These are phyloP conservation scores for Noctua janthina DNA, from an alignment of 2,888 invertebrate species.

Conservation along the genomic window DNA sequence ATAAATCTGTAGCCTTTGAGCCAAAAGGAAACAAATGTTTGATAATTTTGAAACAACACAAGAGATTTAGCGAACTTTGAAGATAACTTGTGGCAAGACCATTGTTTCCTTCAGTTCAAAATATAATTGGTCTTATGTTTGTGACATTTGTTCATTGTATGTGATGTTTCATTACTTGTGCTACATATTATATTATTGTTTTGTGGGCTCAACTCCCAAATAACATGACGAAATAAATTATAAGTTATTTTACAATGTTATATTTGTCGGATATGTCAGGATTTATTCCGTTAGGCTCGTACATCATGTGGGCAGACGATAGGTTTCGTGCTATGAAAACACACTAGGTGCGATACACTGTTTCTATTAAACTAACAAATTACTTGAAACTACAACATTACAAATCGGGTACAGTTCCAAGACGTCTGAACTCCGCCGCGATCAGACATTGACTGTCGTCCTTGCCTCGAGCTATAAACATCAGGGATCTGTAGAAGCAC, in stretches of 20 bases:
- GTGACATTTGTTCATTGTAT: slow-evolving; percentile 10
- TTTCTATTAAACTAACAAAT: no score
- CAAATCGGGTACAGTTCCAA: no score
- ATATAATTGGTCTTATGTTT: slow-evolving; percentile 41
- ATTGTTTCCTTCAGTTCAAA: slow-evolving; percentile 34
- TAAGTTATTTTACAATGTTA: not conserved
- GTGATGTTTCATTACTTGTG: slow-evolving; percentile 22
- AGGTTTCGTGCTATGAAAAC: no score
- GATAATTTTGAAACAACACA: slow-evolving; percentile 13
- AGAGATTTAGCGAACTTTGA: slow-evolving; percentile 10
- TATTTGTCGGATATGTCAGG: no score
- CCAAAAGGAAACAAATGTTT: not conserved
- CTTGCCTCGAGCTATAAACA: no score
- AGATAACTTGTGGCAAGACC: slow-evolving; percentile 1
- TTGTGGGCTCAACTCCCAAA: not conserved
- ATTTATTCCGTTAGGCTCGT: no score
- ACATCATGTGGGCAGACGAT: no score
- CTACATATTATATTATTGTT: not conserved
- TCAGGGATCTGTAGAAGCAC: no score
- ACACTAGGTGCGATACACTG: no score
- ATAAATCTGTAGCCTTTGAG: not conserved
- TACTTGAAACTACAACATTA: no score
- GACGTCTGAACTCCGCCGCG: no score
- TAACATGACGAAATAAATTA: slow-evolving; percentile 1
- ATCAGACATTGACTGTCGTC: no score